Evolutionary conservation across 2,113 vertebrate species (phyloP).

Genomic region (Alligator sinensis): DNA sequence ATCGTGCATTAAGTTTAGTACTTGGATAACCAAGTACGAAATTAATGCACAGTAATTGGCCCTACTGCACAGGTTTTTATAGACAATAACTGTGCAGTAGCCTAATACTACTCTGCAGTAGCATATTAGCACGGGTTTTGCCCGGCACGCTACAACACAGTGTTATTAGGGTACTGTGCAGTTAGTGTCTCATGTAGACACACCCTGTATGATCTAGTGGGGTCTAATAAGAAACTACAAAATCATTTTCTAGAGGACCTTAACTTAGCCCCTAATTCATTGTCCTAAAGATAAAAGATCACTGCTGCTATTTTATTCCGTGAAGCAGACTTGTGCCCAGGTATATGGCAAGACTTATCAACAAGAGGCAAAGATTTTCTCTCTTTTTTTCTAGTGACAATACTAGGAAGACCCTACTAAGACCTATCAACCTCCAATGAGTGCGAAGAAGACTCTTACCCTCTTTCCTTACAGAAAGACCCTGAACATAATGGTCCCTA

Average conservation of each 20-base stretch:
- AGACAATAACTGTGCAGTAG: too few species aligned
- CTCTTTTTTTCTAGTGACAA: too few species aligned
- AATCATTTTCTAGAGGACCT: constrained; percentile 55
- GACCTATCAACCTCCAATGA: neutral
- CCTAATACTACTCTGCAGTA: too few species aligned
- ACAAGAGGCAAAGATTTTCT: too few species aligned
- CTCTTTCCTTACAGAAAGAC: constrained; percentile 20
- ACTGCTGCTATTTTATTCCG: constrained; percentile 60
- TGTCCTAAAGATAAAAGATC: constrained; percentile 48
- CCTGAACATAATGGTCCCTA: constrained; percentile 24
- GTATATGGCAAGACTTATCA: constrained; percentile 7
- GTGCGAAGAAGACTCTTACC: constrained; percentile 20
- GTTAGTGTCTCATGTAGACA: too few species aligned
- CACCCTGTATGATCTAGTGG: constrained; percentile 18
- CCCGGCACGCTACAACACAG: too few species aligned
- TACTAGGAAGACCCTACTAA: neutral
- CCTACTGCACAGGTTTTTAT: too few species aligned
- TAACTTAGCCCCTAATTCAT: constrained; percentile 53
- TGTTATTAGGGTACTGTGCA: too few species aligned
- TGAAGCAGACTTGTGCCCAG: constrained; percentile 41
- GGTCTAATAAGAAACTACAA: constrained; percentile 25
- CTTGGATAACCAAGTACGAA: too few species aligned
- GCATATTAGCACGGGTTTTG: too few species aligned
- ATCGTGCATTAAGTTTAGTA: too few species aligned
- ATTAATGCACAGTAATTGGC: too few species aligned